These are phyloP conservation scores for Ataeniobius toweri DNA, from an alignment of 2,797 vertebrate species.

Conservation along the genomic window DNA sequence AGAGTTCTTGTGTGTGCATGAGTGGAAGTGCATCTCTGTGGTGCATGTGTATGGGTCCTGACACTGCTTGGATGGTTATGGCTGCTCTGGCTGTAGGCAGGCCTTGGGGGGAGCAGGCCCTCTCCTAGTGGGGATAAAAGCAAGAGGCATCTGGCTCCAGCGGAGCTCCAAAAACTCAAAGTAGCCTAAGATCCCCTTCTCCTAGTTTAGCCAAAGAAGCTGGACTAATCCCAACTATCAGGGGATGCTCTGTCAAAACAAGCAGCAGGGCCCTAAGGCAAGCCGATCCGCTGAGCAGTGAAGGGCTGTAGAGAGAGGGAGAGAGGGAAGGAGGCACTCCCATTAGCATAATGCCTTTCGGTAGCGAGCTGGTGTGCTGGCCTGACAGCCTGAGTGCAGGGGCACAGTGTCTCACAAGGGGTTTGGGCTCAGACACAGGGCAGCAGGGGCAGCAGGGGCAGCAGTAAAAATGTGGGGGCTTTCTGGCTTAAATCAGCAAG, in stretches of 20 bases:
- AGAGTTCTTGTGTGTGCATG: constrained; percentile 25
- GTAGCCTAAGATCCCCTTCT: constrained; percentile 88
- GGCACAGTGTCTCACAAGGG: constrained; percentile 87
- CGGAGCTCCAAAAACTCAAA: constrained; percentile 88
- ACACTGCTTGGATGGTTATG: constrained; percentile 86
- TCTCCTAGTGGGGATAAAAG: constrained; percentile 95
- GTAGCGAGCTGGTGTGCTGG: constrained; percentile 93
- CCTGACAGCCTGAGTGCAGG: constrained; percentile 92
- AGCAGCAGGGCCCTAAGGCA: constrained; percentile 98
- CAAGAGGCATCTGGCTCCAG: constrained; percentile 94
- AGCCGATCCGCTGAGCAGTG: constrained; percentile 93
- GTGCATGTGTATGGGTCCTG: constrained; percentile 62
- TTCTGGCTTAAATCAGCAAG: constrained; percentile 80
- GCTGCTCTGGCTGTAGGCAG: constrained; percentile 91
- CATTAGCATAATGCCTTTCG: constrained; percentile 99
- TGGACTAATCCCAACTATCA: constrained; percentile 99
- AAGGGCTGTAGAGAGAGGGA: constrained; percentile 79
- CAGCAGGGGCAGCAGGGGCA: constrained; percentile 90
- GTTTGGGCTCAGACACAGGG: constrained; percentile 79
- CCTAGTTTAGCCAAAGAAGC: constrained; percentile 99
- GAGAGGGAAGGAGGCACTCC: constrained; percentile 70
- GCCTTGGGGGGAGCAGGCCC: constrained; percentile 81
- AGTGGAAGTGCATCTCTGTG: constrained; percentile 19
- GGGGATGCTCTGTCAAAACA: constrained; percentile 99
- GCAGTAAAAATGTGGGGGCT: constrained; percentile 82